Evolutionary conservation across 2,113 vertebrate species (phyloP), one percentile per base, ranked within the genome.

Genomic region (Cheilinus undulatus): DNA sequence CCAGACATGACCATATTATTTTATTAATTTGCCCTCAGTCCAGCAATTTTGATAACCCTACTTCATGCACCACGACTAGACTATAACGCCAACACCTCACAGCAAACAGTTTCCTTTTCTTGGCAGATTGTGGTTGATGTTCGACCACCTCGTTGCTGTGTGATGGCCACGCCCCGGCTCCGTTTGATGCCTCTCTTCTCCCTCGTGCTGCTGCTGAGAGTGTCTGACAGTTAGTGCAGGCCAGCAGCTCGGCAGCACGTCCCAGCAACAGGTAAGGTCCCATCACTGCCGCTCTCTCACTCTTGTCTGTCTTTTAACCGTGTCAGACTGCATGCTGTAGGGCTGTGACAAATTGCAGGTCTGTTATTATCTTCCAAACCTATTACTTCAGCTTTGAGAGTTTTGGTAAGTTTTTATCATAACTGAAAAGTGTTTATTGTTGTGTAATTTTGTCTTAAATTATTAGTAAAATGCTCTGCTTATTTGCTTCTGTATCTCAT

Each of bases 181-280:
- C 3, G 49, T 68, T 10, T 69, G 68, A 73, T 43, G 54, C 80
- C 24, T 53, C 72, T 34, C 24, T 67, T 64, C 73, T 63, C 30
- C 36, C 42, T 45, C 42, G 42, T 36, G 63, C 36, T 38, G 32
- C 78, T 38, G 32, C 22, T 30, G 3, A 17, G 59, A 32, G 38
- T 76, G 58, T 22, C 82, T 67, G 58, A 5, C 86, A 85, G 82
- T 85, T 6, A 23, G 72, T 64, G 70, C 73, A 82, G 86, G 90
- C 88, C 87, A 62, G 10, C 86, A 51, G 67, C 82, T 58, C 78
- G 57, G 53, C 75, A 62, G 22, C 77, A 70, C 80, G 46, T 57
- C 80, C 61, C 86, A 34, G 72, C 91, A 91, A 93, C 92, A 93
- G 91, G 93, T 90, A 90, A 87, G 88, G 64, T 75, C 85, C 77